Evolutionary conservation across 1,140 invertebrate genomes (phyloP).

Genomic region (Apis florea): DNA sequence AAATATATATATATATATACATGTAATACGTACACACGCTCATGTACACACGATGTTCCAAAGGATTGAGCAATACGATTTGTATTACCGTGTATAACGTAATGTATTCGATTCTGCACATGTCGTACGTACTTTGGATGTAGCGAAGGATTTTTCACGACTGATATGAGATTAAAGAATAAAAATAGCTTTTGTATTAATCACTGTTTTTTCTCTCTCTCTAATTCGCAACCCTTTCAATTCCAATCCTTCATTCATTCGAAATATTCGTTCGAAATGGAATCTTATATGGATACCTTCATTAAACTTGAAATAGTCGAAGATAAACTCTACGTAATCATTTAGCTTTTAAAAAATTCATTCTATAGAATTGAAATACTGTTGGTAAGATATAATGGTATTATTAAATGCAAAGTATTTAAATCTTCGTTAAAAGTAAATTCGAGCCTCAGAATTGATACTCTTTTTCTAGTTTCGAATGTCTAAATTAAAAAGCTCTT

Average conservation of each 20-base stretch:
- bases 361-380: not conserved
- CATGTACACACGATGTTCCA: conserved; percentile 63
- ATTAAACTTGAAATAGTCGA: not conserved
- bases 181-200: conserved; percentile 69
- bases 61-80: conserved; percentile 68
- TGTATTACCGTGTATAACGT: conserved; percentile 68
- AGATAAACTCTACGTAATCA: not conserved
- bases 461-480: too few species aligned
- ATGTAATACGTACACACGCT: conserved; percentile 26
- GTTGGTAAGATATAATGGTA: too few species aligned
- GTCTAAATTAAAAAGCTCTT: too few species aligned
- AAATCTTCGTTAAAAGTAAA: too few species aligned
- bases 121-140: conserved; percentile 68
- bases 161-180: conserved; percentile 69
- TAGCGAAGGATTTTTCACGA: conserved; percentile 70
- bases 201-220: not conserved
- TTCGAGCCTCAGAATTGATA: too few species aligned
- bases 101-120: conserved; percentile 69
- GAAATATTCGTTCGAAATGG: not conserved
- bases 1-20: conserved; percentile 30
- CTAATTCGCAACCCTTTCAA: not conserved
- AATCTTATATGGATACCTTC: not conserved
- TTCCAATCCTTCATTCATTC: not conserved
- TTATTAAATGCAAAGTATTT: too few species aligned
- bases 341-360: not conserved